Base-by-base conservation (phyloP, 1,140 invertebrate genomes). In the Formica exsecta region DNA sequence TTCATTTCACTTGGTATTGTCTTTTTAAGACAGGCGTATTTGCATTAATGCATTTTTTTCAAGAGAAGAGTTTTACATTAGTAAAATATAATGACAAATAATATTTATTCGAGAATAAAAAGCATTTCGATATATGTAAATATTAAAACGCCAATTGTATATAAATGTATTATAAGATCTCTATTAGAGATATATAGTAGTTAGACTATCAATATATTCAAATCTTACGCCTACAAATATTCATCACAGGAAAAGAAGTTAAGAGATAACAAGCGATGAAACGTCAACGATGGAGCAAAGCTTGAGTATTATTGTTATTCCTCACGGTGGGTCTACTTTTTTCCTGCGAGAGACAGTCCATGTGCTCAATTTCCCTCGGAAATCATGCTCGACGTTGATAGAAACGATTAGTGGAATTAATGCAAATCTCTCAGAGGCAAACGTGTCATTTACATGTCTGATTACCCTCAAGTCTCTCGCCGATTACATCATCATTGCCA, bases 361-460 rank as follows among this genome's bases (percentile, higher is more conserved):
- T 11, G 6, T 70, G 65, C 41, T 81, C 36, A 73, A 73, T 19
- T 83, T 83, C 29, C 13, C 19, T 32, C 19, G 44, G 22, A 70
- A 68, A 70, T 11, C 44, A 16, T 32, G 7, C 44, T 83, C 54
- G 54, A 77, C 57, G 64, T 19, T 77, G 54, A 73, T 51, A 51
- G 32, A 54, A 70, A 87, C 85, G 75, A 89, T 61, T 85, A 88
- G 75, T 11, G 57, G 80, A 86, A 88, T 88, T 86, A 89, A 90
- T 90, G 73, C 65, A 77, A 89, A 90, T 89, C 79, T 70, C 87
- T 75, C 87, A 36, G 62, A 65, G 77, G 71, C 66, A 87, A 89
- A 86, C 74, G 79, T 66, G 74, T 85, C 83, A 79, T 85, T 90
- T 86, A 86, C 86, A 88, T 90, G 88, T 32, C 80, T 79, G 73